These are phyloP conservation scores for Panthera tigris DNA, from an alignment of 2,113 vertebrate genomes.

Conservation along the genomic window DNA sequence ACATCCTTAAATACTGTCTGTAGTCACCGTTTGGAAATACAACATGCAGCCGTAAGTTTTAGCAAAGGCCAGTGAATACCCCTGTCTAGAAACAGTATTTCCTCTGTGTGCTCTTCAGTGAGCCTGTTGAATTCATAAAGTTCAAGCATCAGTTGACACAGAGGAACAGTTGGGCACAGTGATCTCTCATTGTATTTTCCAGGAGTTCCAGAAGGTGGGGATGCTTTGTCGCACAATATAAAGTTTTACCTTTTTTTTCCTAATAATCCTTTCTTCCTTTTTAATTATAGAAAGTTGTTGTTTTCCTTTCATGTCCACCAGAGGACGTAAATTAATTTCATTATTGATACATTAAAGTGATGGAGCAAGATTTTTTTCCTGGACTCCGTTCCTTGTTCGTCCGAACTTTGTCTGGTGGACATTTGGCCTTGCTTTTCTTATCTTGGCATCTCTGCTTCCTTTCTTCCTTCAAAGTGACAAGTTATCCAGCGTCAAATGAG, in stretches of 20 bases:
- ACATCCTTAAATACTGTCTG: neutral
- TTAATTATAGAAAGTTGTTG: slow-evolving; percentile 6
- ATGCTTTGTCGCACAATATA: neutral
- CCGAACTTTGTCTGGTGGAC: neutral
- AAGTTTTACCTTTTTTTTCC: neutral
- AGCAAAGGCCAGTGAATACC: neutral
- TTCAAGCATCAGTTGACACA: neutral
- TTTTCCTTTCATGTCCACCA: neutral
- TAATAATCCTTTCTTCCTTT: neutral
- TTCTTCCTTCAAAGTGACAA: neutral
- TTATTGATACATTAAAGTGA: neutral
- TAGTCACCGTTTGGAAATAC: neutral
- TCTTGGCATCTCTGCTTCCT: neutral
- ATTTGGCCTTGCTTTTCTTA: neutral
- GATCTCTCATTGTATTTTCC: neutral
- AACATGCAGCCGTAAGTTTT: neutral
- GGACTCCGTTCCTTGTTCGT: neutral
- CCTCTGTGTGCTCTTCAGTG: neutral
- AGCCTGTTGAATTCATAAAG: neutral
- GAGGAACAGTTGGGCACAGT: no score
- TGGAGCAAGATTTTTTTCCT: neutral
- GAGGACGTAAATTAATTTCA: neutral
- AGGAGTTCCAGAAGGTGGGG: neutral
- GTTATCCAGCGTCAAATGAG: neutral
- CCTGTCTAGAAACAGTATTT: neutral